These are phyloP conservation scores for Chaetodon auriga DNA, from an alignment of 2,113 vertebrate genomes.

Conservation along the genomic window DNA sequence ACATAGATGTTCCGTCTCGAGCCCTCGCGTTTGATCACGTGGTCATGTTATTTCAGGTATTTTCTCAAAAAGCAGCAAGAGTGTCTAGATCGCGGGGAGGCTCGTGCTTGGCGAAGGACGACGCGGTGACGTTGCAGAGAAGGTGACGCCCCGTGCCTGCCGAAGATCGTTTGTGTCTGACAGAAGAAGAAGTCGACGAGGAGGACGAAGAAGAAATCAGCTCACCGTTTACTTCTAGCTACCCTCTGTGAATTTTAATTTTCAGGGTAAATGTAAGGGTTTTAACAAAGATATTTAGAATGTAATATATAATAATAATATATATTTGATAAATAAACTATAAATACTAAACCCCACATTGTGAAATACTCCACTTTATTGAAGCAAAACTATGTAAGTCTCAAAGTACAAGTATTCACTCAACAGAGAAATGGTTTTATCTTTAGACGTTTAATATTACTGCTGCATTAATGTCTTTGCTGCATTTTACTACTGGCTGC, in stretches of 20 bases:
- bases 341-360: no score
- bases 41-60: neutral
- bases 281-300: neutral
- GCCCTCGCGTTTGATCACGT: neutral
- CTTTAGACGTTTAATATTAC: no score
- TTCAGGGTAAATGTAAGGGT: neutral
- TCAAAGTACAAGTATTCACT: no score
- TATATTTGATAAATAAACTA: no score
- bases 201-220: neutral
- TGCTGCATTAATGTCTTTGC: no score
- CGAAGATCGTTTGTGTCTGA: conserved; percentile 20
- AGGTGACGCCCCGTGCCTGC: neutral
- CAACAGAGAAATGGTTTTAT: no score
- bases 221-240: no score
- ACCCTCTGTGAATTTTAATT: no score
- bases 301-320: no score
- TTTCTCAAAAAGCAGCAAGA: neutral
- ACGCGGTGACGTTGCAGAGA: conserved; percentile 43
- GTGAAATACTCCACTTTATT: no score
- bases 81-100: neutral
- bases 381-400: no score
- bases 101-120: conserved; percentile 4
- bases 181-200: neutral
- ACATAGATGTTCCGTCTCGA: neutral
- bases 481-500: no score